A percentile compares a stretch with the other conserved stretches of the same genome.
Conservation (phyloP, 2,113 vertebrate genomes). For the Hassar affinis region DNA sequence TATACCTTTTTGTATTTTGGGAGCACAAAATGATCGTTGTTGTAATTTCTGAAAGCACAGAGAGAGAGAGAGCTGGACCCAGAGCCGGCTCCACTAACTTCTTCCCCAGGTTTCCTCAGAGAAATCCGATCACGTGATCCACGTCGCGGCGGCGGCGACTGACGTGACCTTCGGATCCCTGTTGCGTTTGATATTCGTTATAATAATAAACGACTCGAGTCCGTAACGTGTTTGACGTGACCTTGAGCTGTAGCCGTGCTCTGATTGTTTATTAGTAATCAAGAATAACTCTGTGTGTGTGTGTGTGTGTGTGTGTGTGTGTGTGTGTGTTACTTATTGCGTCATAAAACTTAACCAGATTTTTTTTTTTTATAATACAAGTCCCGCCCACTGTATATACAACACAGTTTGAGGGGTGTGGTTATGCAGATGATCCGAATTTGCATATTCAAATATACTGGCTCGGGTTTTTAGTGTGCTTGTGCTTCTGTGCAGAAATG, state of each 20-base stretch:
- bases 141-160: not conserved
- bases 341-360: not conserved
- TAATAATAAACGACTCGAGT: not conserved
- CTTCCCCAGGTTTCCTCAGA: not conserved
- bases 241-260: not conserved
- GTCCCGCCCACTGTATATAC: too few relatives aligned
- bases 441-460: not conserved
- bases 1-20: not conserved
- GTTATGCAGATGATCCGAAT: not conserved
- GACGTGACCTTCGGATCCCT: not conserved
- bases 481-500: not conserved
- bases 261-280: not conserved
- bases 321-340: not conserved
- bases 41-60: not conserved
- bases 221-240: not conserved
- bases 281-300: not conserved
- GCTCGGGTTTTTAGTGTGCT: not conserved
- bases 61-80: too few relatives aligned
- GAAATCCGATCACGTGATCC: not conserved
- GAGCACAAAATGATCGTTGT: not conserved
- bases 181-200: not conserved
- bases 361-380: not conserved
- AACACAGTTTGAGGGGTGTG: not conserved
- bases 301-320: not conserved
- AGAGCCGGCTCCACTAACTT: too few relatives aligned